Percentiles rank a stretch among this genome's conserved stretches.
phyloP scores from a whole-genome alignment of 2,888 invertebrate genomes.

The Lordiphosa andalusiaca region DNA sequence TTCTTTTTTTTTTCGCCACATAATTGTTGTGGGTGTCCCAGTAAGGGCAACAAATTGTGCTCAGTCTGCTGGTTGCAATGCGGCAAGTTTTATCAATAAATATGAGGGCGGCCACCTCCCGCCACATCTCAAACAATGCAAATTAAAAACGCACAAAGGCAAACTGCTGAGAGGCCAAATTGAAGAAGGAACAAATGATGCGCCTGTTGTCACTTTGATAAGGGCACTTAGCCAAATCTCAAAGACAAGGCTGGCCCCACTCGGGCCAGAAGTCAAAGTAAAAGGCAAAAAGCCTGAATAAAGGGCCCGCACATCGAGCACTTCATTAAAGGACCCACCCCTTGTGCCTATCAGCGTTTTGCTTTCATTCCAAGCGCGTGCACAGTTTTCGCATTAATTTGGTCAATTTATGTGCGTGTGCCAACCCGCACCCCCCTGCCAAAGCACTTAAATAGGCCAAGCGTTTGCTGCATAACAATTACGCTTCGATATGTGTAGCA shows the following conservation, averaged over 20 bases:
- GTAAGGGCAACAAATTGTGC: no score
- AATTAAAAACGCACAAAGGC: no score
- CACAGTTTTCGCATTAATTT: constrained; percentile 60
- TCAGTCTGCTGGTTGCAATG: not conserved
- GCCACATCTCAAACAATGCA: no score
- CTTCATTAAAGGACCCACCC: constrained; percentile 45
- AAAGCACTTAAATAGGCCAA: constrained; percentile 41
- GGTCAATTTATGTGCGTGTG: constrained; percentile 53
- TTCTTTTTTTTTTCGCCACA: constrained; percentile 1
- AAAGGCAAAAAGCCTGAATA: constrained; percentile 21
- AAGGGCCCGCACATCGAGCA: constrained; percentile 27
- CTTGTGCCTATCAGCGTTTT: constrained; percentile 11
- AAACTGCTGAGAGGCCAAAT: not conserved
- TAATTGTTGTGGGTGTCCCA: constrained; percentile 22
- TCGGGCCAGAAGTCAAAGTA: constrained; percentile 38
- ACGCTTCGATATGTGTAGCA: constrained; percentile 18
- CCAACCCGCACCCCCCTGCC: not conserved
- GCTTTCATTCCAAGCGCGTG: constrained; percentile 39
- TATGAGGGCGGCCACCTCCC: not conserved
- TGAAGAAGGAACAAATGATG: constrained; percentile 35
- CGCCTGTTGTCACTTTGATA: constrained; percentile 73
- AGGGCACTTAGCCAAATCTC: constrained; percentile 66
- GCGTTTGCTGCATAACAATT: constrained; percentile 45
- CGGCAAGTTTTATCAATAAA: constrained; percentile 47
- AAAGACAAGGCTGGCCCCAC: no score